A percentile compares a stretch with the other conserved stretches of the same genome.
These are phyloP conservation scores for Theocolax elegans DNA, from an alignment of 1,140 invertebrate genomes.

Conservation along the genomic window DNA sequence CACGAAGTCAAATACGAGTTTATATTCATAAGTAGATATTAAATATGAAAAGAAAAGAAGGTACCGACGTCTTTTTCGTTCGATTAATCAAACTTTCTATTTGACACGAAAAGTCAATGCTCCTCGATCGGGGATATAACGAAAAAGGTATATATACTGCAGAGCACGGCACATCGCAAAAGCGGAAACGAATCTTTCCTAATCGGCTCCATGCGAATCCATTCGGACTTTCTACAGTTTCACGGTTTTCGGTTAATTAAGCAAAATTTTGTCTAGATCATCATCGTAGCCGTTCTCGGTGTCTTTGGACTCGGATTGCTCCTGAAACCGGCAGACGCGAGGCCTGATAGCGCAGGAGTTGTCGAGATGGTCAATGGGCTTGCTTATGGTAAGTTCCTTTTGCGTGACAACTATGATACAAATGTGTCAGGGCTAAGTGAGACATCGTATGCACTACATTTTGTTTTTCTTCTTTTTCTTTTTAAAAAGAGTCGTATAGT, in stretches of 20 bases:
- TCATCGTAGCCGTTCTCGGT: background rate
- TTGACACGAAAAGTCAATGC: background rate
- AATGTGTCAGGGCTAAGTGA: constrained; percentile 29
- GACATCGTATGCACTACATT: too few relatives aligned
- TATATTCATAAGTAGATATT: too few relatives aligned
- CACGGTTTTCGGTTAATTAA: constrained; percentile 1
- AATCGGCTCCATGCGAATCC: background rate
- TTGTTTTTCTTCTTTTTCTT: too few relatives aligned
- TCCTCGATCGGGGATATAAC: background rate
- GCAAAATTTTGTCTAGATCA: constrained; percentile 20
- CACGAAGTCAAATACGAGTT: too few relatives aligned
- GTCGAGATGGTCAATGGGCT: constrained; percentile 58
- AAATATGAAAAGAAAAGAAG: too few relatives aligned
- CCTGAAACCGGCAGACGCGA: constrained; percentile 1
- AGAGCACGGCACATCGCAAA: too few relatives aligned
- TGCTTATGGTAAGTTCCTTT: constrained; percentile 56
- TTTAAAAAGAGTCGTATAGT: too few relatives aligned
- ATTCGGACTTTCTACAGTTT: constrained; percentile 10
- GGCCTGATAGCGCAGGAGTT: constrained; percentile 57
- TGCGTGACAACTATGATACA: background rate
- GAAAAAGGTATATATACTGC: too few relatives aligned
- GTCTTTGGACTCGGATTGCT: background rate
- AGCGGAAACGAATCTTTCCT: constrained; percentile 11
- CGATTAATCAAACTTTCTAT: constrained; percentile 14
- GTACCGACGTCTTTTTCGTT: too few relatives aligned